Conservation (phyloP, 2,113 vertebrate genomes). For the Microtus richardsoni region DNA sequence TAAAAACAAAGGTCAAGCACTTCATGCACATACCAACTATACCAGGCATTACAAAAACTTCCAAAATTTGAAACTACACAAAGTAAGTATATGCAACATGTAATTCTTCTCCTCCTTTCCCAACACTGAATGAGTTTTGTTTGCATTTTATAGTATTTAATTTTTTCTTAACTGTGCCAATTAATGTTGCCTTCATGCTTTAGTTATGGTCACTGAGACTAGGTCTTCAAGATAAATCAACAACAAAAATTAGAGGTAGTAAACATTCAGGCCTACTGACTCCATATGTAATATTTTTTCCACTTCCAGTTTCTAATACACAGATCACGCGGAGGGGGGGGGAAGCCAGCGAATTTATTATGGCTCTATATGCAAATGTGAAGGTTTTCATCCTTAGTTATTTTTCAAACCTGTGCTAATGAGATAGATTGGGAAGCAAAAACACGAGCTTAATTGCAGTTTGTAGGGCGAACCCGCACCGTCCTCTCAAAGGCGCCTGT, state of each 20-base stretch:
- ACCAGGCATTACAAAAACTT: background rate
- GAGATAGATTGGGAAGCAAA: conserved; percentile 68
- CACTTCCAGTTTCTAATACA: background rate
- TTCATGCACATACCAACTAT: background rate
- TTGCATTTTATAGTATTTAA: background rate
- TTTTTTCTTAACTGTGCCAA: background rate
- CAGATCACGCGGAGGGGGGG: background rate
- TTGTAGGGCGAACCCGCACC: conserved; percentile 33
- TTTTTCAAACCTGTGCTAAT: conserved; percentile 71
- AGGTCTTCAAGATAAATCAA: background rate
- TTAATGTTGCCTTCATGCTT: background rate
- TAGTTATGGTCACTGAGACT: background rate
- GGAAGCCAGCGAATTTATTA: conserved; percentile 40
- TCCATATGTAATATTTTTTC: background rate
- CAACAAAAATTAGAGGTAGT: background rate
- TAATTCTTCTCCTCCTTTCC: background rate
- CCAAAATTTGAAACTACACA: background rate
- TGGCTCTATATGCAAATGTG: conserved; percentile 59
- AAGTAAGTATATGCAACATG: background rate
- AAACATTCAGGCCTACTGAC: background rate
- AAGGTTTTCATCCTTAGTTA: conserved; percentile 57
- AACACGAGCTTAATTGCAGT: conserved; percentile 70
- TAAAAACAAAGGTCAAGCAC: background rate
- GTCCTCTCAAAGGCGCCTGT: conserved; percentile 38
- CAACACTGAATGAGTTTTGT: background rate